Percentiles rank a stretch among this genome's conserved stretches.
These are phyloP conservation scores for Ceyx melanurus DNA, from an alignment of 2,113 vertebrate genomes.

Conservation along the genomic window DNA sequence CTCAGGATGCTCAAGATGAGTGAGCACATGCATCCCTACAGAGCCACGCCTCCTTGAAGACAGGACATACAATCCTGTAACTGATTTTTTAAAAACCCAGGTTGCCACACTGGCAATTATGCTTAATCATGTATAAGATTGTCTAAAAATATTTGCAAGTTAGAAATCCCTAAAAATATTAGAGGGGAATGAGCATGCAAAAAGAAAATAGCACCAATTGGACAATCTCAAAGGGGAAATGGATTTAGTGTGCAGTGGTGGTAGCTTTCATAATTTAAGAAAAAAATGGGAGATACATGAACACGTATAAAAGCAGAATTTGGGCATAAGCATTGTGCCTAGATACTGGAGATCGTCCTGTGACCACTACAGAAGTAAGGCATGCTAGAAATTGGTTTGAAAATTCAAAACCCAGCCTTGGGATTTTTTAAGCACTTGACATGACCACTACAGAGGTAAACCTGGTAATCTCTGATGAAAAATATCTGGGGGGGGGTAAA, in stretches of 20 bases:
- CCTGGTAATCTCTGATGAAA: neutral
- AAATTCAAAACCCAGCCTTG: neutral
- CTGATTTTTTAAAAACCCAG: neutral
- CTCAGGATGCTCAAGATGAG: neutral
- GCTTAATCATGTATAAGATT: neutral
- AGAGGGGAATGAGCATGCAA: fast-evolving
- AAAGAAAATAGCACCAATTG: neutral
- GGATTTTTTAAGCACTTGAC: neutral
- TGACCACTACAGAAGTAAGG: neutral
- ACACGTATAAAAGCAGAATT: neutral
- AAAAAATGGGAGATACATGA: neutral
- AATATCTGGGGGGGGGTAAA: fast-evolving
- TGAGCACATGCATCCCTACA: fast-evolving
- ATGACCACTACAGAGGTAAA: neutral
- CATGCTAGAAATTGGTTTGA: neutral
- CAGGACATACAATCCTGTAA: fast-evolving
- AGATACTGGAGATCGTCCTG: neutral
- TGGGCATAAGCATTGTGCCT: neutral
- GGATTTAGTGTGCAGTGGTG: neutral
- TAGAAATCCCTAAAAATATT: neutral
- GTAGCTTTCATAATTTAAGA: neutral
- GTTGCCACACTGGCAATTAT: neutral
- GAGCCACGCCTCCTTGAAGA: fast-evolving
- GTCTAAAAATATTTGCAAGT: neutral
- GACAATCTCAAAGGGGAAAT: neutral